Base-by-base conservation (phyloP, 2,113 vertebrate species). In the Rhizomys pruinosus region DNA sequence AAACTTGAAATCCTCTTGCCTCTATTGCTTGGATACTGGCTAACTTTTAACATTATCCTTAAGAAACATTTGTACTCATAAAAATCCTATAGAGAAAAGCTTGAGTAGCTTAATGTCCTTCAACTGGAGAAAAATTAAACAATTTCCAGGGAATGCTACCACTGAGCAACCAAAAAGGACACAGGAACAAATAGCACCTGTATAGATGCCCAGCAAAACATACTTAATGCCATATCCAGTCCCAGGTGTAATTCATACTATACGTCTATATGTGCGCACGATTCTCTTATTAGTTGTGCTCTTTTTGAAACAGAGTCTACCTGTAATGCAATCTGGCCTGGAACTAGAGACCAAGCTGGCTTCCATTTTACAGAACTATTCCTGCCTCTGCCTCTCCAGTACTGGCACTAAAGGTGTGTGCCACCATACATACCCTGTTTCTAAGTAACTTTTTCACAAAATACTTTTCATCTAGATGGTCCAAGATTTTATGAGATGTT, bases 121-220 rank as follows among this genome's bases (percentile, higher is more conserved):
- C 16, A 22, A 3, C 2, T 61, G 23, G 5, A 57, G 11, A 87
- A 25, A 52, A 23, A 8, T 71, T 64, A 47, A 52, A 68, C 34
- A 19, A 0, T n/a, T n/a, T n/a, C n/a, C n/a, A n/a, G n/a, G n/a
- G n/a, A n/a, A n/a, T 20, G 16, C 7, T 29, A 22, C 3, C 5
- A 13, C 17, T 52, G 32, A 76, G 32, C 4, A 42, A 57, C 22
- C 2, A 9, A 52, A 55, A 25, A 10, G 2, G 32, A 15, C 0
- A 64, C 47, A 1, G 10, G 3, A 5, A 57, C 3, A 9, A 3
- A 27, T 55, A 63, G 7, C 7, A 1, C 7, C 52, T 72, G 37
- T 72, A 37, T 5, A 34, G 61, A 12, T 23, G 1, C n/a, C 4
- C 8, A 72, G 44, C 71, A 22, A 72, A 44, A 0, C 2, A 1